A percentile compares a stretch with the other conserved stretches of the same genome.
phyloP scores from a whole-genome alignment of 2,888 invertebrate genomes.

The Eubasilissa splendida region DNA sequence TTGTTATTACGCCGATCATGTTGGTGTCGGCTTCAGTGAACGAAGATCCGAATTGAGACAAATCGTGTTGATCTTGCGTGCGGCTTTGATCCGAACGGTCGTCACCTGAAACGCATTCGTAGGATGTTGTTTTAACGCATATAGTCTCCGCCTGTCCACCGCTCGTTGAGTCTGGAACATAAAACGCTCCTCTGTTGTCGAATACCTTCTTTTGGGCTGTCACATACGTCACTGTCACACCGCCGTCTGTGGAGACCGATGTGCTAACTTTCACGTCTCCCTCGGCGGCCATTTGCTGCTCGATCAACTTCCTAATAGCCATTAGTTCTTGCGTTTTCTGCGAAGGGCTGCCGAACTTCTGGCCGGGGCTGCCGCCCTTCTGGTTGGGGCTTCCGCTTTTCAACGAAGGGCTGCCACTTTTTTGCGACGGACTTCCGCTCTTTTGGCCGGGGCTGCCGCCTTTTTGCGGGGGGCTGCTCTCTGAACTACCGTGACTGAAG shows the following conservation, averaged over 20 bases:
- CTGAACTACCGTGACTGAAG: conserved; percentile 74
- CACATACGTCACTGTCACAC: conserved; percentile 68
- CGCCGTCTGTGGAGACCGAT: conserved; percentile 38
- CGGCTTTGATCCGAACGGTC: background rate
- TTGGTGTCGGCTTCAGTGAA: conserved; percentile 64
- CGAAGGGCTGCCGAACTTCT: conserved; percentile 55
- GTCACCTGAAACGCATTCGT: conserved; percentile 69
- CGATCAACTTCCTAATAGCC: conserved; percentile 69
- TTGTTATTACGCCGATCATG: conserved; percentile 68
- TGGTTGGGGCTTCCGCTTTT: conserved; percentile 71
- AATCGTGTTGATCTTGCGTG: conserved; percentile 58
- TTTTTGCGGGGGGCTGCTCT: conserved; percentile 74
- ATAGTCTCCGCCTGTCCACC: conserved; percentile 65
- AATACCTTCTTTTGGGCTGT: conserved; percentile 64
- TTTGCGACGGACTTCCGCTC: conserved; percentile 65
- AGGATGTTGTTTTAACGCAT: conserved; percentile 67
- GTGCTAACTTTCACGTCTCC: conserved; percentile 63
- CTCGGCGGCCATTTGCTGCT: conserved; percentile 68
- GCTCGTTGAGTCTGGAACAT: conserved; percentile 65
- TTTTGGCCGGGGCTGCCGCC: conserved; percentile 71
- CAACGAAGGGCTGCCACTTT: conserved; percentile 70
- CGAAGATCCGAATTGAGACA: conserved; percentile 61
- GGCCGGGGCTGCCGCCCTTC: conserved; percentile 61
- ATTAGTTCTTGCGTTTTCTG: conserved; percentile 64
- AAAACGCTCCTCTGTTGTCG: conserved; percentile 70